Percentiles rank a stretch among this genome's conserved stretches.
Evolutionary conservation across 2,797 vertebrate species (phyloP).

Genomic region (Synaphobranchus kaupii): DNA sequence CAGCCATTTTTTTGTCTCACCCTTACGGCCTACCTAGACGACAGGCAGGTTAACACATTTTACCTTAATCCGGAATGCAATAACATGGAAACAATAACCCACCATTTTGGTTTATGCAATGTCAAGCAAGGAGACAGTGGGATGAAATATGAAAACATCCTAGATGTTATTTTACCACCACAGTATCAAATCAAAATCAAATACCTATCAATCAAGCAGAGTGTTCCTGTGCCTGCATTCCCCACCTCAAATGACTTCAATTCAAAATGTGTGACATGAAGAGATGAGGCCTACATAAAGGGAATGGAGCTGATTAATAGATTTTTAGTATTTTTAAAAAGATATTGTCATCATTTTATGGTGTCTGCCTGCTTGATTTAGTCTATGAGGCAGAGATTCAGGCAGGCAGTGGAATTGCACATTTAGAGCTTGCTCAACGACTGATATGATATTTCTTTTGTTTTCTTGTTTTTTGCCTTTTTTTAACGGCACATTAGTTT

Average conservation of each 20-base stretch:
- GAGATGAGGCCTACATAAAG: background rate
- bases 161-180: background rate
- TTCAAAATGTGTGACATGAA: background rate
- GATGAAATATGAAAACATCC: slow-evolving; percentile 14
- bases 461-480: slow-evolving; percentile 8
- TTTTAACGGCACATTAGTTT: slow-evolving; percentile 48
- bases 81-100: slow-evolving; percentile 31
- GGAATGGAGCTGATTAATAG: background rate
- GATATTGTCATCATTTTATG: background rate
- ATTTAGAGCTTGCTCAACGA: slow-evolving; percentile 18
- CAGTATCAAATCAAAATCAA: no score
- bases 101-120: slow-evolving; percentile 15
- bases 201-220: background rate
- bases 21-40: no score
- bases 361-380: background rate
- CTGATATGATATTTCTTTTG: slow-evolving; percentile 15
- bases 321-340: background rate
- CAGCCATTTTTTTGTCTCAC: no score
- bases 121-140: slow-evolving; percentile 10
- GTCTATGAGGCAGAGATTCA: background rate
- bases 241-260: background rate
- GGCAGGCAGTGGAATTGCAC: slow-evolving; percentile 15
- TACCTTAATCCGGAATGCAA: slow-evolving; percentile 22
- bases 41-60: slow-evolving; percentile 25
- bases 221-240: background rate